Conservation (phyloP, 2,888 invertebrate genomes). For the Hypomecis atomaria region DNA sequence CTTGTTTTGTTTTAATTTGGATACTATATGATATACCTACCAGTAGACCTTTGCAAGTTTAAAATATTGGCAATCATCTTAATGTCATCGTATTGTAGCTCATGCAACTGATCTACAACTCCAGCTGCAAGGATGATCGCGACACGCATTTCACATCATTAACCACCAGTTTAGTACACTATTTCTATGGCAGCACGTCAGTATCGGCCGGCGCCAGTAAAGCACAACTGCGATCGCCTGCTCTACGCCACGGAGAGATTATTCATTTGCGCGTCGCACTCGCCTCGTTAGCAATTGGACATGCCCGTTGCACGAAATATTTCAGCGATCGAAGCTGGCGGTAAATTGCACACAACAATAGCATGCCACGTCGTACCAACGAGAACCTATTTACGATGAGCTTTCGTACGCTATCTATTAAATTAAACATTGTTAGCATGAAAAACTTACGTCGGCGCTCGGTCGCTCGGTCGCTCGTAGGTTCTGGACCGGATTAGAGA, state of each 20-base stretch:
- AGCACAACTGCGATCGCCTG: conserved; percentile 58
- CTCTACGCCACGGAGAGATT: conserved; percentile 74
- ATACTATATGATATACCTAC: too few relatives aligned
- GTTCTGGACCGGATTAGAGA: conserved; percentile 58
- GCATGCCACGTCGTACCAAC: conserved; percentile 62
- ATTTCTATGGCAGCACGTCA: conserved; percentile 24
- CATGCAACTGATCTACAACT: too few relatives aligned
- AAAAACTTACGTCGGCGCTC: conserved; percentile 36
- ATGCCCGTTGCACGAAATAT: conserved; percentile 84
- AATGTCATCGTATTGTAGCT: too few relatives aligned
- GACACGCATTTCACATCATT: conserved; percentile 33
- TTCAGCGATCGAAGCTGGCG: conserved; percentile 83
- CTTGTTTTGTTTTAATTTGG: too few relatives aligned
- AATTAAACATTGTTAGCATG: conserved; percentile 61
- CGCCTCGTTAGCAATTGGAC: conserved; percentile 84
- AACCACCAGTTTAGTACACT: background rate
- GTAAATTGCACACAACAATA: conserved; percentile 83
- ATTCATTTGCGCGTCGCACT: conserved; percentile 83
- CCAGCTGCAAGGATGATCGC: background rate
- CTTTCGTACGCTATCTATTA: conserved; percentile 78
- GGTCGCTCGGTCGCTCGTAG: conserved; percentile 46
- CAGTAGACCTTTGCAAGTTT: too few relatives aligned
- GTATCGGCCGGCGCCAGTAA: conserved; percentile 46
- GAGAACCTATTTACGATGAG: conserved; percentile 73
- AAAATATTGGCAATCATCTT: too few relatives aligned